A percentile compares a stretch with the other conserved stretches of the same genome.
phyloP scores from a whole-genome alignment of 2,113 vertebrate genomes.

The Parus major region DNA sequence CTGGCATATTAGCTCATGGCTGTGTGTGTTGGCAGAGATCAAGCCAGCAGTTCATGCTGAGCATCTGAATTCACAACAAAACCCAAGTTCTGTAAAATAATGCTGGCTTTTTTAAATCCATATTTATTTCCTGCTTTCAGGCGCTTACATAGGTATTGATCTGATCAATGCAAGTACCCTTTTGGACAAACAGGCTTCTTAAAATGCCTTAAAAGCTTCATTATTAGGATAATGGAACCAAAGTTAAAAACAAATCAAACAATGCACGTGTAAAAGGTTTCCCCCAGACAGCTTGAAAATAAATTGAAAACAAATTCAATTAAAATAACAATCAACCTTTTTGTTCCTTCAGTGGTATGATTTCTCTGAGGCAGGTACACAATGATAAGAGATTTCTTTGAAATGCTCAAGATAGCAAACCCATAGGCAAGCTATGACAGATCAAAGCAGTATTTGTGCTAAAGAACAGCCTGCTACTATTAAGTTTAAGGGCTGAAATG shows the following conservation, averaged over 20 bases:
- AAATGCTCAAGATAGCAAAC: conserved; percentile 36
- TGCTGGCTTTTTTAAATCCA: neutral
- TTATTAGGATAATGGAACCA: conserved; percentile 76
- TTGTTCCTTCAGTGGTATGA: conserved; percentile 66
- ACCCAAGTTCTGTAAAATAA: conserved; percentile 21
- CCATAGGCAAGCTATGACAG: conserved; percentile 16
- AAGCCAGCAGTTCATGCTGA: neutral
- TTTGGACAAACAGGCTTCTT: conserved; percentile 58
- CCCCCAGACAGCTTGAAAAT: conserved; percentile 73
- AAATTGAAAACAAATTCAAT: conserved; percentile 85
- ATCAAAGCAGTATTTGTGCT: conserved; percentile 18
- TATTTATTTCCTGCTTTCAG: conserved; percentile 38
- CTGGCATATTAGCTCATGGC: conserved; percentile 23
- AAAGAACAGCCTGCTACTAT: conserved; percentile 47
- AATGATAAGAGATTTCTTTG: conserved; percentile 32
- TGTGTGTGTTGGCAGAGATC: conserved; percentile 24
- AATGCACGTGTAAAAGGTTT: conserved; percentile 68
- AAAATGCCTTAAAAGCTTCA: conserved; percentile 74
- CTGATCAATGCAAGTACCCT: conserved; percentile 50
- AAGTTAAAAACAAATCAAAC: conserved; percentile 78
- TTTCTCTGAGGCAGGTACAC: conserved; percentile 54
- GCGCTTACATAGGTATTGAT: conserved; percentile 52
- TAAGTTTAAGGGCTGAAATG: conserved; percentile 37
- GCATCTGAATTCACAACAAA: conserved; percentile 16
- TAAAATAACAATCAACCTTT: conserved; percentile 80